Base-by-base conservation (phyloP, 2,888 invertebrate species). In the Scaeva pyrastri region DNA sequence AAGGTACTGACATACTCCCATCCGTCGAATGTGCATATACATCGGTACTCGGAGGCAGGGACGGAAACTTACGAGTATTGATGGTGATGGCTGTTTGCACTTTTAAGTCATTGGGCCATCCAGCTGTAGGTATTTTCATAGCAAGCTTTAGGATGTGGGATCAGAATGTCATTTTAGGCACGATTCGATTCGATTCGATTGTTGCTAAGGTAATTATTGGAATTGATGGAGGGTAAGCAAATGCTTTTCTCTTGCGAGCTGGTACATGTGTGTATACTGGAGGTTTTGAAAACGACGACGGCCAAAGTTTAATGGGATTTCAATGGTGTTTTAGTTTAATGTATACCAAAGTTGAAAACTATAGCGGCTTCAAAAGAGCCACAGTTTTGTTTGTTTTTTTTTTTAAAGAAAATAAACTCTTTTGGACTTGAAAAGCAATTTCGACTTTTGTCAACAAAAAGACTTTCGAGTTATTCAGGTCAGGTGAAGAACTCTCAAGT, bases 111-210 rank as follows among this genome's bases (percentile, higher is more conserved):
- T 52, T 52, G 21, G 52, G 10, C 4, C 23, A 64, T 26, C 16
- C 6, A 31, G 8, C 31, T 31, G 8, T 66, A 43, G 19, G 19
- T 16, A 45, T 45, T 45, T 36, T 2, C 3, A n/a, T n/a, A n/a
- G n/a, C n/a, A 3, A 26, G 62, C 16, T 45, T 12, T 52, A n/a
- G 68, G 14, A 39, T 52, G 21, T 68, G n/a, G 68, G 31, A 52
- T 68, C 50, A 31, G 36, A 66, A 50, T 26, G 68, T 39, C 36
- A 68, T 68, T 68, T 68, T 52, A 14, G 39, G 68, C 52, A 68
- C 68, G 52, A 50, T 39, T 68, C 52, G 39, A 68, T 68, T 50
- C 68, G 52, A 50, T 39, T 68, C 52, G 39, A 68, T 68, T 50
- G 68, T 68, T 36, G 50, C 5, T 68, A 41, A 52, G 68, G 50